Evolutionary conservation across 2,113 vertebrate genomes (phyloP).

Genomic region (Ia io): DNA sequence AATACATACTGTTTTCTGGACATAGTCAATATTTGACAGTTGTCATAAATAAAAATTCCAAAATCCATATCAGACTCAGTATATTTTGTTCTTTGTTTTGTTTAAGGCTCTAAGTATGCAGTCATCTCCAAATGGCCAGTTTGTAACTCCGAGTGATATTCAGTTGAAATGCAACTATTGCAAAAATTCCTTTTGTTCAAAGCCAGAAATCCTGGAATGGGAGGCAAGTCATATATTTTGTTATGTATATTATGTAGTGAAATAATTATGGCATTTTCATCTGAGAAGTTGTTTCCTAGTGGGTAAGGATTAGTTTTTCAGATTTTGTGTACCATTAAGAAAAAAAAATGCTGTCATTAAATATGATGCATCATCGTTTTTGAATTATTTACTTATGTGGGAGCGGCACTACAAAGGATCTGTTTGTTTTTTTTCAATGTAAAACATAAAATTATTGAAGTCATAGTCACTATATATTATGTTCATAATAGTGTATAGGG

Average conservation of each 20-base stretch:
- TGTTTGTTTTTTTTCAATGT: neutral
- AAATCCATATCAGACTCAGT: neutral
- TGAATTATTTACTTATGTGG: neutral
- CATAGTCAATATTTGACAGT: neutral
- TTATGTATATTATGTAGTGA: neutral
- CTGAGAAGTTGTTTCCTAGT: neutral
- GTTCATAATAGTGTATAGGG: neutral
- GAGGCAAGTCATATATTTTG: conserved; percentile 85
- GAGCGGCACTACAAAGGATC: neutral
- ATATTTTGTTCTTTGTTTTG: conserved; percentile 73
- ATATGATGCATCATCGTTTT: neutral
- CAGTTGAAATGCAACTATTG: conserved; percentile 98
- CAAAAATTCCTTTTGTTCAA: conserved; percentile 93
- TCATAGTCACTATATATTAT: neutral
- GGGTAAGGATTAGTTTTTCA: neutral
- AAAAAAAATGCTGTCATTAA: neutral
- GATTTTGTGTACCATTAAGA: neutral
- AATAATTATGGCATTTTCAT: neutral
- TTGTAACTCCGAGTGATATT: conserved; percentile 86
- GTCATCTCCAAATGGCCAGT: conserved; percentile 92
- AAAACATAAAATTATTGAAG: neutral
- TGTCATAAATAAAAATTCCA: neutral
- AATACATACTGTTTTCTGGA: neutral
- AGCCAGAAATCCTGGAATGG: conserved; percentile 97
- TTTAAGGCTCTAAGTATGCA: conserved; percentile 92